phyloP scores from a whole-genome alignment of 2,888 invertebrate species.

The Iphiclides podalirius region DNA sequence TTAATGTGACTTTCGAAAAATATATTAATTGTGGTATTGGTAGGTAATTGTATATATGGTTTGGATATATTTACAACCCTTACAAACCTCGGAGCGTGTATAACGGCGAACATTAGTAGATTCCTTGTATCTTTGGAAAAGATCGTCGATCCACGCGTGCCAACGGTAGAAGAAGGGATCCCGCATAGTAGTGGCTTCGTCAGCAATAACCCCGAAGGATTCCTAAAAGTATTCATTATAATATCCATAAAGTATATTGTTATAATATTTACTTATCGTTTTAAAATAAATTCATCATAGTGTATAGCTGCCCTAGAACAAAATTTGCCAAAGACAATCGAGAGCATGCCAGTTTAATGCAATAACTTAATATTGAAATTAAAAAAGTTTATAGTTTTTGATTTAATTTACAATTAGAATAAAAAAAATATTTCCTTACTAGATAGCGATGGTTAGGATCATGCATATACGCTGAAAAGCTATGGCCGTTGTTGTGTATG shows the following conservation, averaged over 20 bases:
- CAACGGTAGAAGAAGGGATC: constrained; percentile 93
- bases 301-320: too few species aligned
- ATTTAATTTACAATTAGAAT: too few species aligned
- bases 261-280: too few species aligned
- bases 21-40: too few species aligned
- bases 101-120: constrained; percentile 57
- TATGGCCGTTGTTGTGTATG: constrained; percentile 87
- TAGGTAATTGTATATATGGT: too few species aligned
- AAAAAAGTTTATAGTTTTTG: too few species aligned
- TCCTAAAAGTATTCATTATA: constrained; percentile 74
- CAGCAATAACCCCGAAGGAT: constrained; percentile 88
- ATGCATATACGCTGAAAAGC: constrained; percentile 84
- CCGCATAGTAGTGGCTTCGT: constrained; percentile 91
- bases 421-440: constrained; percentile 67
- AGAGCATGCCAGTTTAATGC: too few species aligned
- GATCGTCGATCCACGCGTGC: constrained; percentile 88
- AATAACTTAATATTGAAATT: neutral
- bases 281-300: too few species aligned
- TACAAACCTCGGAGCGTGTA: constrained; percentile 64
- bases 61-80: too few species aligned
- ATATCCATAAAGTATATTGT: too few species aligned
- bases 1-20: too few species aligned
- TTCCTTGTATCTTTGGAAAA: constrained; percentile 86
- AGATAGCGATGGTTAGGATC: constrained; percentile 86
- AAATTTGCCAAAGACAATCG: too few species aligned